Evolutionary conservation across 2,888 invertebrate genomes (phyloP), one percentile per base, ranked within the genome.

Genomic region (Eudemis profundana): DNA sequence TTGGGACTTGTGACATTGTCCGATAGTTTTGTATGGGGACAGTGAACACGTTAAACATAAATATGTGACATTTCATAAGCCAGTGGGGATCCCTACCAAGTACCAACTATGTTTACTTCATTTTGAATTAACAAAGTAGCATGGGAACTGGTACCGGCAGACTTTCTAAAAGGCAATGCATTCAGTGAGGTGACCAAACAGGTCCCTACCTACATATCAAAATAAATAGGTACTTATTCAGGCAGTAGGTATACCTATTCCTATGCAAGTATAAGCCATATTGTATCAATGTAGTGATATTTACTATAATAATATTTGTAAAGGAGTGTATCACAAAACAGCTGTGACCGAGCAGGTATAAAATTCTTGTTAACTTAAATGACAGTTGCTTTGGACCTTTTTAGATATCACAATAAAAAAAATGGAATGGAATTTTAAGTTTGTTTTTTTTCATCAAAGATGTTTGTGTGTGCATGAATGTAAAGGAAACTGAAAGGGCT

Each of bases 151-250:
- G 8, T 33, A 33, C 10, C 21, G 3, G 23, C 15, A 14, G 14
- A 47, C 47, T 47, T 47, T 47, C 47, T 47, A 47, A 47, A 47
- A 47, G 47, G 23, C 14, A 15, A 14, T 23, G 14, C 14, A 15
- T 5, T n/a, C 14, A 1, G 27, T n/a, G n/a, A 47, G 27, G 47
- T n/a, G 14, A 7, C 23, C 3, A 47, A 47, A 14, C 23, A 27
- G 27, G 23, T 19, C n/a, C n/a, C n/a, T n/a, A n/a, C n/a, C n/a
- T 44, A 27, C 7, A 47, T 27, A 14, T 15, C 33, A 33, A 33
- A 33, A 33, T 47, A 19, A 3, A 12, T 19, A 8, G 46, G 21
- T 46, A 15, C 8, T 8, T 33, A 33, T 33, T n/a, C n/a, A 15
- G 15, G 14, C 38, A 44, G 21, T 46, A 46, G 12, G 21, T 46